Evolutionary conservation across 2,113 vertebrate species (phyloP), one percentile per base, ranked within the genome.

Genomic region (Antidorcas marsupialis): DNA sequence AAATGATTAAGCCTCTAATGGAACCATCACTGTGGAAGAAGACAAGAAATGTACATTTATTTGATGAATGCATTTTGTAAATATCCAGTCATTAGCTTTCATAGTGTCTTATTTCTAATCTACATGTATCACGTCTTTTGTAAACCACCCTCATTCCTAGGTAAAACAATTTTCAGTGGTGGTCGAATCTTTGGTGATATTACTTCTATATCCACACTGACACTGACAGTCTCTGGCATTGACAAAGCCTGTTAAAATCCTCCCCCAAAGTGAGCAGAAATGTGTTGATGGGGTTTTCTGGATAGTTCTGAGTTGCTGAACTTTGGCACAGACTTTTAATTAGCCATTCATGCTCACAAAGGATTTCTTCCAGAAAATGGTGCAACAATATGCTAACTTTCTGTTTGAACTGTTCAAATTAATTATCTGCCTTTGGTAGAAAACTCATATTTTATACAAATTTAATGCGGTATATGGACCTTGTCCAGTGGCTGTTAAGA

Each of bases 391-490:
- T 92, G 87, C 33, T 97, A 96, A 79, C 85, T 96, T 97, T 97
- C 59, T 89, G 30, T 90, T 94, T 95, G 94, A 92, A 90, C 53
- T 67, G 30, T 27, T 76, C 52, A 82, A 84, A 96, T 96, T 96
- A 96, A 96, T 97, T 98, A 90, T 39, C 8, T 9, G 87, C 25
- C 81, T 97, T 96, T 45, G 89, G 55, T 17, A 85, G 21, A 89
- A 96, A 97, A 53, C 11, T 13, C 55, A 92, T 96, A 87, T 89
- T 93, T 98, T 86, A 97, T 2, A 97, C 71, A 28, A 96, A 95
- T 96, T 94, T 97, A 98, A 97, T 96, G 94, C 6, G 95, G 9
- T 50, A n/a, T 95, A 15, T 97, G 97, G 92, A 94, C 50, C 33
- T 94, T 89, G 55, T 96, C 95, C 95, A 98, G 85, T 96, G 76